Base-by-base conservation (phyloP, 1,140 invertebrate species). In the Heliconius melpomene region DNA sequence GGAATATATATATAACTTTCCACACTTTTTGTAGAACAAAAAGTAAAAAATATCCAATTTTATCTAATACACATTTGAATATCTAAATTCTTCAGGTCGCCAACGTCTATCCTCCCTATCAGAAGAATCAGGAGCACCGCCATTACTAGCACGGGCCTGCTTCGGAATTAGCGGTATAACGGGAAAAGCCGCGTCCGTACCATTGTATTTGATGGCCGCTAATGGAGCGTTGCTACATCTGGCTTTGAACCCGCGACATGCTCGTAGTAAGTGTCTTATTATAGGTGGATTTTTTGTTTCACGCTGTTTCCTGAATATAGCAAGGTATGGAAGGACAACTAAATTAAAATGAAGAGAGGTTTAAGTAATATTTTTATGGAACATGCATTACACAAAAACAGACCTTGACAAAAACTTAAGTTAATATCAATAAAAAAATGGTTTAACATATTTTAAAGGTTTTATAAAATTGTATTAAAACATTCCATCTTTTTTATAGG, bases 151-250 rank as follows among this genome's bases (percentile, higher is more conserved):
- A 6, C 97, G 97, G 78, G 96, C 97, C 32, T 89, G 86, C 75
- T 95, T 89, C 85, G 92, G 85, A 36, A 79, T 83, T 75, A 82
- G 82, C 75, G 84, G 83, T 18, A 71, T 78, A 6, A 77, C 79
- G 40, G 79, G 74, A 40, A 77, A 79, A 74, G 73, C 79, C 38
- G 72, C 81, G 32, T 70, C 96, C 81, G 96, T 97, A 6, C 98
- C 98, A 23, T 95, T 99, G 2, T 99, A 98, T 90, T 96, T 99
- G 2, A 97, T 98, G 96, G 97, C 97, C 57, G 98, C 97, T 82
- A 96, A 97, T 88, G 98, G 98, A 36, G 97, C 96, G 78, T 95
- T 99, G 84, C 96, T 98, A 79, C 98, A 99, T 89, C 99, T 99
- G 84, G 96, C 98, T 90, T 95, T 99, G 83, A 97, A 99, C 88